Evolutionary conservation across 2,797 vertebrate genomes (phyloP), one percentile per base, ranked within the genome.

Genomic region (Melanotaenia nigrans): DNA sequence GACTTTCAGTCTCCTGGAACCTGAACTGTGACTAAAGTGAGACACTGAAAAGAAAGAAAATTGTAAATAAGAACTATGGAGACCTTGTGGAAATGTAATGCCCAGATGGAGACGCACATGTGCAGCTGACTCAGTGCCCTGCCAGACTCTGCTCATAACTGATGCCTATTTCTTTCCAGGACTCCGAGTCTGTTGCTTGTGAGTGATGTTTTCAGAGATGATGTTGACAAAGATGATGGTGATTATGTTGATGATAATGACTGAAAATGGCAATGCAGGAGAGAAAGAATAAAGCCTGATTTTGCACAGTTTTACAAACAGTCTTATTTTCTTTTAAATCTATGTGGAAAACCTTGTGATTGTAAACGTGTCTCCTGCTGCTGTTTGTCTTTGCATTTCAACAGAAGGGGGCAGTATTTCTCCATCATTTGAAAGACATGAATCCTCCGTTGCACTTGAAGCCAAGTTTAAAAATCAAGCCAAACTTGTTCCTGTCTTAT

Each of bases 261-360:
- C 22, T 24, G 51, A 82, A 86, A 85, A 82, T 22, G 57, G 74
- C 55, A 54, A 81, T 78, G 79, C 40, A 53, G 77, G 82, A 75
- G 70, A 71, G 72, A 73, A 83, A 78, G 80, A 95, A 95, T 93
- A 94, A 95, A 93, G 85, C 85, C 81, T 90, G 89, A 91, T 95
- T 94, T 95, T 95, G 93, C 94, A 95, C 92, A 94, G 91, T 94
- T 93, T 93, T 94, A 93, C 73, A 90, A 69, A 85, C 61, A 3
- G 77, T 55, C 71, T 87, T 75, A 1, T 77, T 81, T 79, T 84
- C 65, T 87, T 85, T 84, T 55, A 71, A 65, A 67, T 77, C 60
- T 55, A n/a, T 54, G 25, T 32, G 64, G 38, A 61, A 70, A 64
- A 71, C 59, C 42, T 30, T 67, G 38, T 57, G 33, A 55, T 40